phyloP scores from a whole-genome alignment of 2,888 invertebrate genomes.

The Monochamus alternatus region DNA sequence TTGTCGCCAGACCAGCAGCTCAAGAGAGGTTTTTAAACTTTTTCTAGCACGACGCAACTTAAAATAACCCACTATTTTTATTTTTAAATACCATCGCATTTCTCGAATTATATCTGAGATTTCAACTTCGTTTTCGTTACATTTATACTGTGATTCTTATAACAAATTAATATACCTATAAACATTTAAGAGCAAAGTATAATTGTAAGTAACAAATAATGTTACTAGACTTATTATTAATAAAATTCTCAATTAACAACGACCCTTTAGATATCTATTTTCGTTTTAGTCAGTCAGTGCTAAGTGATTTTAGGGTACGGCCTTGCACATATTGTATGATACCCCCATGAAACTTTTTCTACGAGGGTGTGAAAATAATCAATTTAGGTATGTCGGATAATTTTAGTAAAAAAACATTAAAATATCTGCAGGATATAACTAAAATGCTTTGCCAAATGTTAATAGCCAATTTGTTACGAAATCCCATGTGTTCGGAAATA shows the following conservation, averaged over 20 bases:
- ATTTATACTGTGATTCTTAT: too few species aligned
- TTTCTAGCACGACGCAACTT: slow-evolving; percentile 4
- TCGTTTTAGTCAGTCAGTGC: neutral
- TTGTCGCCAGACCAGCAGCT: neutral
- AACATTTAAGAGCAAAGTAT: too few species aligned
- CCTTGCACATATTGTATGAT: slow-evolving; percentile 19
- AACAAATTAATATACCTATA: too few species aligned
- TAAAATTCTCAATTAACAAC: too few species aligned
- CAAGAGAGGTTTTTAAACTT: slow-evolving; percentile 16
- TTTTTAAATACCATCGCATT: slow-evolving; percentile 7
- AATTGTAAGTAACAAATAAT: too few species aligned
- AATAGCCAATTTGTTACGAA: too few species aligned
- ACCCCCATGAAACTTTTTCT: neutral
- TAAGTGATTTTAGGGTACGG: slow-evolving; percentile 8
- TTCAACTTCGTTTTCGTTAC: neutral
- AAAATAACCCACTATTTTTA: slow-evolving; percentile 16
- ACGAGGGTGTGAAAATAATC: slow-evolving; percentile 14
- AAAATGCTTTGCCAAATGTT: too few species aligned
- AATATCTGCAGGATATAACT: too few species aligned
- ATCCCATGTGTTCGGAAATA: too few species aligned
- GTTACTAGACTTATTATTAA: neutral
- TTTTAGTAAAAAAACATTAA: too few species aligned
- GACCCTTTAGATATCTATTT: too few species aligned
- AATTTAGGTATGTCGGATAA: neutral
- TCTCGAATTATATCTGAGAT: slow-evolving; percentile 1